Evolutionary conservation across 2,113 vertebrate genomes (phyloP).

Genomic region (Elachura formosa): DNA sequence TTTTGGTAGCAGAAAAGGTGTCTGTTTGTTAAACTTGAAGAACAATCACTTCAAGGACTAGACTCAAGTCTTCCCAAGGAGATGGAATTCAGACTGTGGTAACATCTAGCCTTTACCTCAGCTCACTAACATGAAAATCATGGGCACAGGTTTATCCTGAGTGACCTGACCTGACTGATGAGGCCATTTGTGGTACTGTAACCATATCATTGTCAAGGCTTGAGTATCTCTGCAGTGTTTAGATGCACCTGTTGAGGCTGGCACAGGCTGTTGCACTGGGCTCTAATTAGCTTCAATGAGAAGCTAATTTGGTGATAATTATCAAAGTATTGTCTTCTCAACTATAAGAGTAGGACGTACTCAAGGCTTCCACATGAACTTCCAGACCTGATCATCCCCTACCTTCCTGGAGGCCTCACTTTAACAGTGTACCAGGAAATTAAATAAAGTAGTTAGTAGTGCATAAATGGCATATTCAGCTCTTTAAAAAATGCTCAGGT

Average conservation of each 20-base stretch:
- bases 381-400: not conserved
- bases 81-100: not conserved
- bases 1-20: not conserved
- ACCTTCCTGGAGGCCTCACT: not conserved
- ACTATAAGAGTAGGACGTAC: not conserved
- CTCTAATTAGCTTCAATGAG: not conserved
- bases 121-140: not conserved
- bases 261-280: not conserved
- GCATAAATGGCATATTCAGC: not conserved
- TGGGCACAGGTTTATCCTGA: not conserved
- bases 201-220: not conserved
- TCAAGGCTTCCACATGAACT: not conserved
- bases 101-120: not conserved
- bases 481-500: not conserved
- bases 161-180: rapidly evolving
- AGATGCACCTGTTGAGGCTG: not conserved
- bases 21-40: not conserved
- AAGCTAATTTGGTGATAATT: not conserved
- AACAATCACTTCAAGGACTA: not conserved
- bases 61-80: not conserved
- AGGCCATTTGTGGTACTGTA: not conserved
- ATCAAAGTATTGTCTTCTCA: not conserved
- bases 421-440: not conserved
- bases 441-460: not conserved
- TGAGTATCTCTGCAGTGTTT: not conserved